phyloP scores from a whole-genome alignment of 2,888 invertebrate species.

The Dimorphilus gyrociliatus region DNA sequence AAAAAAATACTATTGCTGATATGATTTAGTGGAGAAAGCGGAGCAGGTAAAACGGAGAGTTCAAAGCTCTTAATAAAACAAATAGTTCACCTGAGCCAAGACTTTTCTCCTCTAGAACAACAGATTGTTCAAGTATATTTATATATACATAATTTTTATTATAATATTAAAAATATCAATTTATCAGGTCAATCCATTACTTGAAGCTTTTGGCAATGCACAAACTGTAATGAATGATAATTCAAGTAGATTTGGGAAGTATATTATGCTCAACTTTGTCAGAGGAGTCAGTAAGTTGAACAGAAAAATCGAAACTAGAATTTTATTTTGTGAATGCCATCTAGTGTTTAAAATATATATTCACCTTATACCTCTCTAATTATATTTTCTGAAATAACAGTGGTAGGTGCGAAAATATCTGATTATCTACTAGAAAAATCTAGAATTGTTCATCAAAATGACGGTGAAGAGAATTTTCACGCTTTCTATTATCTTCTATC shows the following conservation, averaged over 20 bases:
- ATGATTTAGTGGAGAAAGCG: constrained; percentile 29
- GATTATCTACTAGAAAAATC: constrained; percentile 36
- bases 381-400: constrained; percentile 12
- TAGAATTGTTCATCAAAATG: constrained; percentile 24
- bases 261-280: constrained; percentile 28
- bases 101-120: constrained; percentile 29
- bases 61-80: constrained; percentile 34
- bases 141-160: not conserved
- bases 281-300: constrained; percentile 22
- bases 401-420: constrained; percentile 33
- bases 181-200: constrained; percentile 27
- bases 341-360: too few species aligned
- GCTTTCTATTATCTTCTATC: constrained; percentile 35
- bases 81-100: constrained; percentile 25
- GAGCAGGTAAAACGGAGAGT: constrained; percentile 35
- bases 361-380: too few species aligned
- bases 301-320: not conserved
- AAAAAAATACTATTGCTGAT: too few species aligned
- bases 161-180: not conserved
- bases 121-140: constrained; percentile 28
- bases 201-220: constrained; percentile 36
- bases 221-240: constrained; percentile 34
- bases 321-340: too few species aligned
- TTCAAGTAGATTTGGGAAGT: constrained; percentile 35
- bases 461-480: constrained; percentile 33